Evolutionary conservation across 2,113 vertebrate genomes (phyloP).

Genomic region (Rana temporaria): DNA sequence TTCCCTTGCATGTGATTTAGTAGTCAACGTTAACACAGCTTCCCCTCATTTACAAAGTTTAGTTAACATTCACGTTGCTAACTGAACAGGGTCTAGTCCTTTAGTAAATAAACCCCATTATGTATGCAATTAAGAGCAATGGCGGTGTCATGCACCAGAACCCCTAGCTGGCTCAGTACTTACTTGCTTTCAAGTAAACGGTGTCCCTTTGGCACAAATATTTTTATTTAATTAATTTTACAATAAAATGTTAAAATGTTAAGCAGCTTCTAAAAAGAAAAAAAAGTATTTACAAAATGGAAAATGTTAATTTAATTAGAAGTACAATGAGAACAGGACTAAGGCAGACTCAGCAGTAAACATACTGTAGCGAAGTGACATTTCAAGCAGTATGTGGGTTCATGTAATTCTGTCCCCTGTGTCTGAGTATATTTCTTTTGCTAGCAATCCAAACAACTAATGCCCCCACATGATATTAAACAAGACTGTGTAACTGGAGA

Average conservation of each 20-base stretch:
- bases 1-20: too few relatives aligned
- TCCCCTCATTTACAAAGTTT: too few relatives aligned
- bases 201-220: not conserved
- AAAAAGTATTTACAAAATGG: not conserved
- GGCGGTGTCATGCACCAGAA: too few relatives aligned
- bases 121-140: too few relatives aligned
- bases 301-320: slow-evolving; percentile 38
- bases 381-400: slow-evolving; percentile 14
- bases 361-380: slow-evolving; percentile 41
- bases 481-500: slow-evolving; percentile 14
- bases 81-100: too few relatives aligned
- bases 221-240: not conserved
- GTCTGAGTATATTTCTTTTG: slow-evolving; percentile 4
- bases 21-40: too few relatives aligned
- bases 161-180: too few relatives aligned
- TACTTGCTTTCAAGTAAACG: not conserved
- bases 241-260: not conserved
- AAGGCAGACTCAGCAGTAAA: slow-evolving; percentile 36
- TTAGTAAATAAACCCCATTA: too few relatives aligned
- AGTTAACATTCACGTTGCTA: too few relatives aligned
- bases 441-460: slow-evolving; percentile 8
- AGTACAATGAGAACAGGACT: slow-evolving; percentile 5
- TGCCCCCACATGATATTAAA: slow-evolving; percentile 26
- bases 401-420: slow-evolving; percentile 4
- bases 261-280: not conserved